A percentile compares a stretch with the other conserved stretches of the same genome.
Evolutionary conservation across 2,888 invertebrate genomes (phyloP).

Genomic region (Oligia strigilis): DNA sequence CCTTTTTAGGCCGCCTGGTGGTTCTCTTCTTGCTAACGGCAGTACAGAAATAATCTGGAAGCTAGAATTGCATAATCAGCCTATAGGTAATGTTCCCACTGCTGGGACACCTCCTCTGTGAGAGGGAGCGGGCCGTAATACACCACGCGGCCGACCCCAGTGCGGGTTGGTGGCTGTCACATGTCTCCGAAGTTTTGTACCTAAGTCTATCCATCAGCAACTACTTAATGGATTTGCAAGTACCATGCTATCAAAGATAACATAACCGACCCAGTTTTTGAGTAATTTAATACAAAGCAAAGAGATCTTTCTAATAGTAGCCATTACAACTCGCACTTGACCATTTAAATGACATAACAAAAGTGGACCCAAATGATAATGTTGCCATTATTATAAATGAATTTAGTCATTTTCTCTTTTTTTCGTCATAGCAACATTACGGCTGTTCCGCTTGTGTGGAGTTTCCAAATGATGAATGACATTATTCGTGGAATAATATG

Average conservation of each 20-base stretch:
- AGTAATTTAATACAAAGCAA: not conserved
- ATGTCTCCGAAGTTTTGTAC: too few relatives aligned
- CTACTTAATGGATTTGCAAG: not conserved
- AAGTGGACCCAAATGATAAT: conserved; percentile 39
- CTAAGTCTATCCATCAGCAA: not conserved
- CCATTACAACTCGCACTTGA: not conserved
- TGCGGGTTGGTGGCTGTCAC: not conserved
- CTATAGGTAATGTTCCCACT: not conserved
- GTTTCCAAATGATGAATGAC: conserved; percentile 17
- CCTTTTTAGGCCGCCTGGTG: too few relatives aligned
- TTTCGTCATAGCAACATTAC: conserved; percentile 31
- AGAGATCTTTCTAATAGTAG: not conserved
- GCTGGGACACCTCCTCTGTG: not conserved
- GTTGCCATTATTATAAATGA: conserved; percentile 42
- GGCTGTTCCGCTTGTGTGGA: not conserved
- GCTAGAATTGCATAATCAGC: not conserved
- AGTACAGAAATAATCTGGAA: too few relatives aligned
- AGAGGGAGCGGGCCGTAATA: not conserved
- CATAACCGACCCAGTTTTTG: not conserved
- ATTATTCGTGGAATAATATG: not conserved
- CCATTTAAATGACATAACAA: conserved; percentile 34
- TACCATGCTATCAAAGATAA: not conserved
- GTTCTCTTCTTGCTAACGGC: too few relatives aligned
- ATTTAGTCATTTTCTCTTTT: conserved; percentile 47
- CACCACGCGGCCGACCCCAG: not conserved